Evolutionary conservation across 1,140 invertebrate species (phyloP), one percentile per base, ranked within the genome.

Genomic region (Phymorhynchus buccinoides): DNA sequence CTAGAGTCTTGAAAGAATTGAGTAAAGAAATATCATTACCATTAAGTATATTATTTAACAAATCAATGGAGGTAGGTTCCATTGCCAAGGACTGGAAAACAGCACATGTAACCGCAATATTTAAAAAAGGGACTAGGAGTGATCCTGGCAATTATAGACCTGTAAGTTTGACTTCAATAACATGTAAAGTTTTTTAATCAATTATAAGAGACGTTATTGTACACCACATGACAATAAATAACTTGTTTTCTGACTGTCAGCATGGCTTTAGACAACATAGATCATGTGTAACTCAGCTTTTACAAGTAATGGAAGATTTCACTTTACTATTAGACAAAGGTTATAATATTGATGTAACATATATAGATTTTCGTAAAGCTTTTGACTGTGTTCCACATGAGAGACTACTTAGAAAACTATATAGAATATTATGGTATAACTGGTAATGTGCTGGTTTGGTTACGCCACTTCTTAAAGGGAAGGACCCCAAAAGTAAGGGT

Each of bases 331-430:
- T 68, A 2, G 30, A 68, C 62, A 30, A 68, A 30, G 62, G 3
- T n/a, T 7, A n/a, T 7, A 52, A 52, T 52, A 2, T 1, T 52
- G 48, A 52, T 52, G 22, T 68, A n/a, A 1, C 2, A 30, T 68
- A 4, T 68, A 7, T 68, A n/a, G 62, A 68, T 68, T 68, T 68
- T 68, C 62, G 62, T 68, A 68, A 68, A 68, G 62, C 62, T 27
- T 68, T 68, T 68, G 62, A 68, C 62, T n/a, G 0, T 68, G 1
- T 68, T 52, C 48, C 48, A 52, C 48, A 52, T 18, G 48, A 52
- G 48, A 52, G 48, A 52, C 48, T 52, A 52, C 48, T 52, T 14
- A 1, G 48, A 14, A 52, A 52, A 52, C 48, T 14, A 52, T 14
- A 9, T 52, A 52, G 48, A 52, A 52, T 14, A 52, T 52, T 0